These are phyloP conservation scores for Neosilurus hyrtlii DNA, from an alignment of 2,797 vertebrate genomes.

Conservation along the genomic window DNA sequence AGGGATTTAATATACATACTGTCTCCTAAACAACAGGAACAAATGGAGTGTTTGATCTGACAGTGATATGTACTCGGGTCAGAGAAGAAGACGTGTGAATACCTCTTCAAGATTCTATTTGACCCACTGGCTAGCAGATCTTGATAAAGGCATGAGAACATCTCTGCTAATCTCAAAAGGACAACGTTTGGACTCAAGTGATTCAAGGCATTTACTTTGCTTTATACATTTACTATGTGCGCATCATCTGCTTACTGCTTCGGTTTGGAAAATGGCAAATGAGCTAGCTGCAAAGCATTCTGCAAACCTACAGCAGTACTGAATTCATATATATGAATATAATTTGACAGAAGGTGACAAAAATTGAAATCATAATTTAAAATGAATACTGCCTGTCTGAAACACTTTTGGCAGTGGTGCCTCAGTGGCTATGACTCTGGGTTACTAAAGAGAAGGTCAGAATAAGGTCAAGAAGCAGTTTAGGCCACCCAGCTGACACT, in stretches of 20 bases:
- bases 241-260: background rate
- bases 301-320: background rate
- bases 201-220: background rate
- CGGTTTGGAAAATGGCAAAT: background rate
- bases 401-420: background rate
- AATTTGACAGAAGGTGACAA: background rate
- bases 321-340: background rate
- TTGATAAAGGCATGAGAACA: background rate
- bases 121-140: background rate
- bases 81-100: background rate
- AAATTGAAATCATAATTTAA: background rate
- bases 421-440: background rate
- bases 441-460: background rate
- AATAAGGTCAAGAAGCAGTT: background rate
- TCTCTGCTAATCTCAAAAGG: background rate
- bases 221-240: background rate
- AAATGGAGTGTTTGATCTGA: conserved; percentile 1
- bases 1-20: background rate
- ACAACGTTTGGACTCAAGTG: background rate
- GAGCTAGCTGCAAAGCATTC: background rate
- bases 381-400: background rate
- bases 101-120: background rate
- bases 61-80: background rate
- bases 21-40: background rate
- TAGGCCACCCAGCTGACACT: background rate